phyloP scores from a whole-genome alignment of 64 coral and sea anemone genomes.

The Montipora sp. region DNA sequence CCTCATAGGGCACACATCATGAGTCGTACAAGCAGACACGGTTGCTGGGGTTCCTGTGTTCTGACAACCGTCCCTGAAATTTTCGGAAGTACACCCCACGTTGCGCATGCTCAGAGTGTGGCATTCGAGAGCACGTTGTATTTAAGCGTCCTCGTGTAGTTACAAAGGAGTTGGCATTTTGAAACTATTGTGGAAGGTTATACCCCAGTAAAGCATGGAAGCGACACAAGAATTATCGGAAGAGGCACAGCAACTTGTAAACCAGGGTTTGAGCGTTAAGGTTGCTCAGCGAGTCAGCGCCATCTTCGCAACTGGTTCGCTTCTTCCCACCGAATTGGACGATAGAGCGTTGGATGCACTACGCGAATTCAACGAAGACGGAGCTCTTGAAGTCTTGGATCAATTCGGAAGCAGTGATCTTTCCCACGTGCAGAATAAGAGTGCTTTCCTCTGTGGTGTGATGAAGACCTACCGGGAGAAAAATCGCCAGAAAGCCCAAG shows the following conservation, averaged over 20 bases:
- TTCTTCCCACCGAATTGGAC: slow-evolving; percentile 85
- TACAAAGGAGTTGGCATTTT: too few species aligned
- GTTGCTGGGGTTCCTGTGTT: too few species aligned
- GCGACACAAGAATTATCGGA: slow-evolving; percentile 36
- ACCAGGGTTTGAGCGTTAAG: slow-evolving; percentile 72
- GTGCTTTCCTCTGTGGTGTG: slow-evolving; percentile 97
- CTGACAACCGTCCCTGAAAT: too few species aligned
- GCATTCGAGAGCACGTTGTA: slow-evolving; percentile 10
- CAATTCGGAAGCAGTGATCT: slow-evolving; percentile 98
- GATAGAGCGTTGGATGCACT: slow-evolving; percentile 95
- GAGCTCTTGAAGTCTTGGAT: slow-evolving; percentile 91
- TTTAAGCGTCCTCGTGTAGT: too few species aligned
- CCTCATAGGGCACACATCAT: too few species aligned
- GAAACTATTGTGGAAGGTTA: neutral
- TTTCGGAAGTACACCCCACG: too few species aligned
- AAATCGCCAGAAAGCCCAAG: slow-evolving; percentile 78
- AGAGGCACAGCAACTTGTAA: slow-evolving; percentile 83
- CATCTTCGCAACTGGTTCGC: slow-evolving; percentile 81
- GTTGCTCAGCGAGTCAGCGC: slow-evolving; percentile 83
- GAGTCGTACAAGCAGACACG: too few species aligned
- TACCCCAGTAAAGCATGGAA: neutral
- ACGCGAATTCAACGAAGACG: slow-evolving; percentile 97
- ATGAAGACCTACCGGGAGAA: slow-evolving; percentile 99
- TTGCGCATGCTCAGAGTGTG: too few species aligned
- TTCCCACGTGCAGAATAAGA: slow-evolving; percentile 99